Conservation (phyloP, 2,113 vertebrate genomes). For the Cynopterus brachyotis region DNA sequence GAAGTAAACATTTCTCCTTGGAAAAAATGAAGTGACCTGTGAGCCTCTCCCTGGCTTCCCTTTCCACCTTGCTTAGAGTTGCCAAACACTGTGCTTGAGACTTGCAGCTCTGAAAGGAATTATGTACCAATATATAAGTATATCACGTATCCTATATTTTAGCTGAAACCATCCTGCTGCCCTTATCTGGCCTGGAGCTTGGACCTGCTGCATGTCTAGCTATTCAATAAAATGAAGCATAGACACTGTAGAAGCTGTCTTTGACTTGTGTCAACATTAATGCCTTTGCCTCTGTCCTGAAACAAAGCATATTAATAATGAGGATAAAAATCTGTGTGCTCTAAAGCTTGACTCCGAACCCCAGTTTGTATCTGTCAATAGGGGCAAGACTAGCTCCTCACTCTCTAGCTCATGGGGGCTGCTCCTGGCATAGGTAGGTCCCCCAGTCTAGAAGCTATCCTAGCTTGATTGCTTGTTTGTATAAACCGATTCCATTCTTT, state of each 20-base stretch:
- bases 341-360: not conserved
- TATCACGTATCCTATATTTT: not conserved
- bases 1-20: not conserved
- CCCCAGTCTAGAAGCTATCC: not conserved
- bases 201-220: not conserved
- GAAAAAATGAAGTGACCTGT: not conserved
- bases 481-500: not conserved
- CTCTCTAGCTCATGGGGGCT: not conserved
- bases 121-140: not conserved
- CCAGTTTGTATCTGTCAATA: not conserved
- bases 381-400: not conserved
- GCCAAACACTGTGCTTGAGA: not conserved
- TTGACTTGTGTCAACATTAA: not conserved
- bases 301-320: not conserved
- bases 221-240: not conserved
- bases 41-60: not conserved
- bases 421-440: rapidly evolving
- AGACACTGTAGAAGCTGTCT: not conserved
- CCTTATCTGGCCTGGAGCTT: not conserved
- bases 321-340: not conserved
- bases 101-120: not conserved
- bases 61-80: not conserved
- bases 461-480: not conserved
- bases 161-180: not conserved
- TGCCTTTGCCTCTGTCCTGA: not conserved